These are phyloP conservation scores for Rhizoglyphus robini DNA, from an alignment of 1,140 invertebrate species.

Conservation along the genomic window DNA sequence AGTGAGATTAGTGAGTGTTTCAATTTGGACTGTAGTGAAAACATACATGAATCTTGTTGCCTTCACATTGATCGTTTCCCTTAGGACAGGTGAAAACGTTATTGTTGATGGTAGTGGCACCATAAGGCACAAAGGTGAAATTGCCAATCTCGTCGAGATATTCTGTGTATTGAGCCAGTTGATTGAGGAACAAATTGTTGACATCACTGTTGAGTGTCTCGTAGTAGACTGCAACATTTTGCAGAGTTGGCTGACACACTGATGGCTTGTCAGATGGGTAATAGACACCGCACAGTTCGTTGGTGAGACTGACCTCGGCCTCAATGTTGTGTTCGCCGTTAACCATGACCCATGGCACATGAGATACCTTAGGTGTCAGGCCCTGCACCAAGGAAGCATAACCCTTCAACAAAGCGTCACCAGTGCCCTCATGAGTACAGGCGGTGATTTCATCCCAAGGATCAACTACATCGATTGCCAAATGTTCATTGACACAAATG, in stretches of 20 bases:
- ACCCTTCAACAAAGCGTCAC: not conserved
- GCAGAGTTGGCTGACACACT: not conserved
- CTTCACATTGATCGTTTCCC: not conserved
- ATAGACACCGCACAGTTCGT: not conserved
- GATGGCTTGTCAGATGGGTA: slow-evolving; percentile 5
- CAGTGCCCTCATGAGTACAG: not conserved
- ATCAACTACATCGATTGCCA: not conserved
- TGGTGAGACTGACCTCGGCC: too few relatives aligned
- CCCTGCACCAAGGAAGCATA: not conserved
- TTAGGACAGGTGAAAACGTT: not conserved
- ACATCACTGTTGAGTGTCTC: too few relatives aligned
- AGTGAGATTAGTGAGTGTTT: not conserved
- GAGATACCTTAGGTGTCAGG: not conserved
- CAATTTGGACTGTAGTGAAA: too few relatives aligned
- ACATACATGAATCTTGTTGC: slow-evolving; percentile 16
- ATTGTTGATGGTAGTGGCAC: not conserved
- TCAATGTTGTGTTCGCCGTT: not conserved
- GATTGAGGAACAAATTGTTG: not conserved
- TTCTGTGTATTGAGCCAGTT: not conserved
- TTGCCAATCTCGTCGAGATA: too few relatives aligned
- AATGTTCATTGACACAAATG: slow-evolving; percentile 4
- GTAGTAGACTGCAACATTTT: too few relatives aligned
- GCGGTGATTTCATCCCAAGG: not conserved
- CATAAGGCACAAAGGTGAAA: not conserved
- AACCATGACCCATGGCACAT: slow-evolving; percentile 5